phyloP scores from a whole-genome alignment of 1,140 invertebrate genomes.

The Drosophila tsacasi region DNA sequence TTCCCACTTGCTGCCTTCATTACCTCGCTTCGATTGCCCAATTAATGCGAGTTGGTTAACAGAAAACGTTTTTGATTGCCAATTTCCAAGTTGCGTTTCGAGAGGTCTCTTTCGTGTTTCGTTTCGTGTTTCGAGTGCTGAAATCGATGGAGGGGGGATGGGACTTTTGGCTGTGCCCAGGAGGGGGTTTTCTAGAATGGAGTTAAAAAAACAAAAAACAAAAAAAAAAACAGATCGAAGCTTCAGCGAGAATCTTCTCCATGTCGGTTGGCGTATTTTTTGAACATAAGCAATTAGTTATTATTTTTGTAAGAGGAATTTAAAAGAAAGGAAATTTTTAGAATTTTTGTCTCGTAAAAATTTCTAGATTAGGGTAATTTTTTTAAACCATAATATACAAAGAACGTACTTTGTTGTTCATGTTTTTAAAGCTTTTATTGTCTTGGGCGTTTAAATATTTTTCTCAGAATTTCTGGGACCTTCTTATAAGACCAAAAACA shows the following conservation, averaged over 20 bases:
- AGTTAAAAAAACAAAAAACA: not conserved
- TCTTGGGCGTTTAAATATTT: not conserved
- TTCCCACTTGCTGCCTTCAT: constrained; percentile 42
- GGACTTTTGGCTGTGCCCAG: not conserved
- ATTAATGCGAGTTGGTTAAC: constrained; percentile 50
- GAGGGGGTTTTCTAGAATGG: not conserved
- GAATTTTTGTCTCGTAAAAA: too few species aligned
- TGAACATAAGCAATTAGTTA: not conserved
- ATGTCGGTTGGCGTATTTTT: not conserved
- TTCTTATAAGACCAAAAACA: not conserved
- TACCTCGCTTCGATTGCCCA: constrained; percentile 39
- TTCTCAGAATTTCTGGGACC: not conserved
- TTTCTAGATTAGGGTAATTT: too few species aligned
- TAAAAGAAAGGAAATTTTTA: too few species aligned
- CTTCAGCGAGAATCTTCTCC: not conserved
- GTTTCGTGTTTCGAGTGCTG: constrained; percentile 36
- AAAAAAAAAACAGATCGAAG: not conserved
- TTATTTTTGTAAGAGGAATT: too few species aligned
- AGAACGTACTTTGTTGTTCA: not conserved
- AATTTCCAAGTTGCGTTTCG: constrained; percentile 54
- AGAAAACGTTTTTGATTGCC: constrained; percentile 53
- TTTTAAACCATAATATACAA: not conserved
- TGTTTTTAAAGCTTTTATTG: not conserved
- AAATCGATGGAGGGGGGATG: constrained; percentile 14
- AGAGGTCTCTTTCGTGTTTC: constrained; percentile 22